Evolutionary conservation across 2,113 vertebrate species (phyloP), one percentile per base, ranked within the genome.

Genomic region (Silurus glanis): DNA sequence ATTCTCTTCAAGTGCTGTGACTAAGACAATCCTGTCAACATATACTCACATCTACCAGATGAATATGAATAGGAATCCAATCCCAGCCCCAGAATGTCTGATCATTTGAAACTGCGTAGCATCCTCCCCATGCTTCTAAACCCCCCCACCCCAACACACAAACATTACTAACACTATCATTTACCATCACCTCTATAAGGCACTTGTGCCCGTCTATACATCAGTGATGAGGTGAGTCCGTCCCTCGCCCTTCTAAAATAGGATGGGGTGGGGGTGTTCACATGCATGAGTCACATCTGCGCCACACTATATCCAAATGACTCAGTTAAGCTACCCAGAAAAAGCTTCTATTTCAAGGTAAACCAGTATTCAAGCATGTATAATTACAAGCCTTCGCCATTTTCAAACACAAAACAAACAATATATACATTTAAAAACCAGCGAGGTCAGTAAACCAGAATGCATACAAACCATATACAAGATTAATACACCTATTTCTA

Each of bases 251-350:
- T 78, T 51, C 72, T 85, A 78, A 78, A 78, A 78, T 4, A 25
- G 83, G 59, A 49, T 74, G 59, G 6, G 17, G 37, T 85, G 83
- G 83, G 72, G 8, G 83, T 28, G 56, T 64, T 64, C 14, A 61
- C n/a, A 53, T 1, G n/a, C 58, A 51, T 78, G 71, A 85, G 83
- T 85, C 83, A 85, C n/a, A 55, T 84, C 82, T 72, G 49, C 82
- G 21, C 66, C 82, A 56, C 16, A 13, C 53, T n/a, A 47, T 21
- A 61, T n/a, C 69, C n/a, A 23, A 13, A 10, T 55, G 83, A 75
- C 47, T 78, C 72, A 61, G 8, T 61, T 64, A 21, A 25, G 72
- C 45, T 64, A 53, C 8, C 16, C 16, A 76, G 28, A 47, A 19
- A 62, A 59, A 9, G 6, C 56, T 56, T 59, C 45, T 9, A 47